Evolutionary conservation across 2,113 vertebrate species (phyloP).

Genomic region (Dendropsophus ebraccatus): DNA sequence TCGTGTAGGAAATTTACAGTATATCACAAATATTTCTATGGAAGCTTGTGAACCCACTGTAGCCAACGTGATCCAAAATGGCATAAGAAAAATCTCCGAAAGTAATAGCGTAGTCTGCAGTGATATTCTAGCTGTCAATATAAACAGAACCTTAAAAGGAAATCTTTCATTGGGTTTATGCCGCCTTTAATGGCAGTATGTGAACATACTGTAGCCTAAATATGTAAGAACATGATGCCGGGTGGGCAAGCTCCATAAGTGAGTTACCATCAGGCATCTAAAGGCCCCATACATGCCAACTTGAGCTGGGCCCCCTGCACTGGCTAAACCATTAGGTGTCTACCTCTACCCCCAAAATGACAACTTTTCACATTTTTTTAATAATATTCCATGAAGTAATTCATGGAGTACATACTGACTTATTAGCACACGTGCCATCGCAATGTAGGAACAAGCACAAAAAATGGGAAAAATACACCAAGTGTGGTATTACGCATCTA

Average conservation of each 20-base stretch:
- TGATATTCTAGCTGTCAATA: no score
- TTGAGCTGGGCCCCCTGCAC: no score
- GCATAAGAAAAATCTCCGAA: neutral
- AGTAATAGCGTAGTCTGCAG: no score
- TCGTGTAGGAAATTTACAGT: neutral
- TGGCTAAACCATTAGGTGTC: neutral
- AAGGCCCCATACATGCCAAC: no score
- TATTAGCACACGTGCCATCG: slow-evolving; percentile 16
- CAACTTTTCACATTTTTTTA: neutral
- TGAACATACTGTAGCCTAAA: no score
- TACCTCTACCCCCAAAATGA: neutral
- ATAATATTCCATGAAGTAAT: neutral
- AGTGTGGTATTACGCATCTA: neutral
- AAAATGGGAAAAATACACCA: neutral
- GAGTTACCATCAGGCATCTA: no score
- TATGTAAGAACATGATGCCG: no score
- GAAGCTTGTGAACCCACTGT: neutral
- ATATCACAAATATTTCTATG: neutral
- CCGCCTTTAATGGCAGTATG: no score
- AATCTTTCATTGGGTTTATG: no score
- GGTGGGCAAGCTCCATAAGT: no score
- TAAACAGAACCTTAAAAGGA: no score
- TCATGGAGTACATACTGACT: slow-evolving; percentile 24
- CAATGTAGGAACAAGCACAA: neutral
- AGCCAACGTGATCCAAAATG: neutral